These are phyloP conservation scores for Brevimyrus niger DNA, from an alignment of 2,113 vertebrate species.

Conservation along the genomic window DNA sequence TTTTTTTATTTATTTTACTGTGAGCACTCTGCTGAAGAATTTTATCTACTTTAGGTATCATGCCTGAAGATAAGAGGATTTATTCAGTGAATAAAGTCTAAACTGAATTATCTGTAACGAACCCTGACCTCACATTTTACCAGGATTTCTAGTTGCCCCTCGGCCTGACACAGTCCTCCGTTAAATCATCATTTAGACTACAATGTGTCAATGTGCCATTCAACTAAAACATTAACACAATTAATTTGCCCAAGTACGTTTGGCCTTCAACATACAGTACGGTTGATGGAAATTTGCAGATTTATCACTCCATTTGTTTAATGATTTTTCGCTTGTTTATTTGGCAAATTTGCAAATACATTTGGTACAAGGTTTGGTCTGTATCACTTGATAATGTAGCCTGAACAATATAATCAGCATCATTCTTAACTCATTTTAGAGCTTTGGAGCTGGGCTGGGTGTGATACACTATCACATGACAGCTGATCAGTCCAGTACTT, in stretches of 20 bases:
- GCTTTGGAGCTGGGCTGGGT: not conserved
- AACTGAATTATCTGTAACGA: conserved; percentile 16
- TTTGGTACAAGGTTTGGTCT: not conserved
- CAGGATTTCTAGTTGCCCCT: not conserved
- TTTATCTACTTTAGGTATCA: conserved; percentile 10
- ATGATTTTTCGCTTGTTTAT: not conserved
- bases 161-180: not conserved
- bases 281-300: not conserved
- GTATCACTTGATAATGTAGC: not conserved
- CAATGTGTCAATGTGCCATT: not conserved
- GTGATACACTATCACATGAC: not conserved
- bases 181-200: not conserved
- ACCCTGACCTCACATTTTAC: not conserved
- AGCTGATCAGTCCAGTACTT: not conserved
- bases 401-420: not conserved
- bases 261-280: not conserved
- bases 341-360: not conserved
- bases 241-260: not conserved
- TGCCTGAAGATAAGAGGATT: conserved; percentile 17
- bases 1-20: not conserved
- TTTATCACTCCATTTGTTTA: not conserved
- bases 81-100: conserved; percentile 7
- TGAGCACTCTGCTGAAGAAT: not conserved
- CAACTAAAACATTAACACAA: not conserved
- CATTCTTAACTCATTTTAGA: not conserved